Percentiles rank a stretch among this genome's conserved stretches.
These are phyloP conservation scores for Eupleurogrammus muticus DNA, from an alignment of 2,797 vertebrate genomes.

Conservation along the genomic window DNA sequence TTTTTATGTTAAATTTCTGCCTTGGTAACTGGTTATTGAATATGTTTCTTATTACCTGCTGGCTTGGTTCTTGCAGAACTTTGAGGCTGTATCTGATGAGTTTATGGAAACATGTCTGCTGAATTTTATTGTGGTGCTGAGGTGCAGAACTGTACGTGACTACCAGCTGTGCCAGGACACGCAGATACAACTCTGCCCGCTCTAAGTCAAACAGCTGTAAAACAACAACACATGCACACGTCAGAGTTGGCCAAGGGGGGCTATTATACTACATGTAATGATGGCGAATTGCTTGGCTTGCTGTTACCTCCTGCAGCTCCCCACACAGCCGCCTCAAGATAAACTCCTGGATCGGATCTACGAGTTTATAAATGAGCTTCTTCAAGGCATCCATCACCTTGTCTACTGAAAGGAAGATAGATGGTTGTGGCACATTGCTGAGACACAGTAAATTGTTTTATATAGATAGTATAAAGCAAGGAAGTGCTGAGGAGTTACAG, in stretches of 20 bases:
- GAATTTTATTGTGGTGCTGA: constrained; percentile 64
- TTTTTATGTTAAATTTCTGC: not conserved
- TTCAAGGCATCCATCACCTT: constrained; percentile 74
- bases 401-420: no score
- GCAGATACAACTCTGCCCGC: constrained; percentile 90
- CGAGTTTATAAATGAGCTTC: constrained; percentile 69
- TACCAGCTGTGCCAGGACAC: constrained; percentile 84
- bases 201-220: constrained; percentile 81
- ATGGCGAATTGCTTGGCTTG: not conserved
- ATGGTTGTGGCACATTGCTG: no score
- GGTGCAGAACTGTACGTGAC: constrained; percentile 65
- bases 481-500: no score
- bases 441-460: no score
- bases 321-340: constrained; percentile 86
- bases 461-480: no score
- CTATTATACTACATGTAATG: not conserved
- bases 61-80: constrained; percentile 79
- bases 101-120: constrained; percentile 81
- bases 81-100: constrained; percentile 80
- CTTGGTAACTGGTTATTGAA: not conserved
- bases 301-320: constrained; percentile 86
- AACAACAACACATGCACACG: not conserved
- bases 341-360: constrained; percentile 88
- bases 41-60: constrained; percentile 69
- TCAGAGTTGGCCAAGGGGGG: not conserved